These are phyloP conservation scores for Sebastes fasciatus DNA, from an alignment of 2,113 vertebrate species.

Conservation along the genomic window DNA sequence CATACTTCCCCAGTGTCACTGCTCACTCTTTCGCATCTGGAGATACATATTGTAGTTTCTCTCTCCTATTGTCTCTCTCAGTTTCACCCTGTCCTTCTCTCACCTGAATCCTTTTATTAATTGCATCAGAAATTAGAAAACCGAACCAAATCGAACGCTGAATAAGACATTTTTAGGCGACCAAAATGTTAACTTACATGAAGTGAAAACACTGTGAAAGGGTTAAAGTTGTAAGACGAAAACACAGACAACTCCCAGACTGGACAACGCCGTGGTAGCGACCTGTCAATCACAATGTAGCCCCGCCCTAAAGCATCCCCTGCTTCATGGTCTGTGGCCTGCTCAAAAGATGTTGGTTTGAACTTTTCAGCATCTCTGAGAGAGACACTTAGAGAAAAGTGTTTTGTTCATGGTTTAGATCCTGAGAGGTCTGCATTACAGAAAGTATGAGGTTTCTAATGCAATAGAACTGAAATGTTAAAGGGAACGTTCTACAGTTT, in stretches of 20 bases:
- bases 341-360: not conserved
- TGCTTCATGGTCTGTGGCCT: no score
- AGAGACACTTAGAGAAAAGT: not conserved
- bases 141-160: no score
- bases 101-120: not conserved
- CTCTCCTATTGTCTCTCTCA: not conserved
- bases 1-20: not conserved
- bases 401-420: not conserved
- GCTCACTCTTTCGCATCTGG: not conserved
- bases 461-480: not conserved
- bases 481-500: no score
- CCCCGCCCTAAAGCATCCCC: no score
- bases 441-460: not conserved
- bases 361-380: conserved; percentile 10
- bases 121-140: not conserved
- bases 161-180: no score
- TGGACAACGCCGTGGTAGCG: no score
- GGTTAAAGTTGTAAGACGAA: no score
- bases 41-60: not conserved
- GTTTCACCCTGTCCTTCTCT: not conserved
- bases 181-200: no score
- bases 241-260: no score
- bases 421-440: not conserved
- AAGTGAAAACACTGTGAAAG: no score
- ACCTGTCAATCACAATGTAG: no score